These are phyloP conservation scores for Amphilophus citrinellus DNA, from an alignment of 2,113 vertebrate genomes.

Conservation along the genomic window DNA sequence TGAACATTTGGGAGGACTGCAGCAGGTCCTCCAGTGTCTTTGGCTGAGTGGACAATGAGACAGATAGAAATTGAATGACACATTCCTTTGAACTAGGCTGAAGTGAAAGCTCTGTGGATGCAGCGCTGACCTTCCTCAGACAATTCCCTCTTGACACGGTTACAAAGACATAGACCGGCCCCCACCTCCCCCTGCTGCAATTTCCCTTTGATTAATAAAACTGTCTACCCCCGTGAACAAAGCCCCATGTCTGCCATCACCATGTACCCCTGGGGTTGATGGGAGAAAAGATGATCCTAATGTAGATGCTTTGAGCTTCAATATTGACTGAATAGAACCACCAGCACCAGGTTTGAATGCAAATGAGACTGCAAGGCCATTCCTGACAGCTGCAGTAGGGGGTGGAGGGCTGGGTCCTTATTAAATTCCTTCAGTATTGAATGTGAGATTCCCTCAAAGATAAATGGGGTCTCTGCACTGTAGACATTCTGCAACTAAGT, in stretches of 20 bases:
- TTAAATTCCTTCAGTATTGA: conserved; percentile 64
- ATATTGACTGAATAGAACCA: conserved; percentile 71
- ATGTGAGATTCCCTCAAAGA: conserved; percentile 46
- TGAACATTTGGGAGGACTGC: conserved; percentile 13
- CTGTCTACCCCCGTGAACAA: conserved; percentile 65
- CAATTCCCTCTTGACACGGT: conserved; percentile 74
- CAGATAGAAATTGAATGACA: conserved; percentile 72
- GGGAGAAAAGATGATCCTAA: conserved; percentile 75
- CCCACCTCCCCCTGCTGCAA: conserved; percentile 61
- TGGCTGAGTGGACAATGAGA: conserved; percentile 71
- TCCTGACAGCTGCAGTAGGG: conserved; percentile 45
- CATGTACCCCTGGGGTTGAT: conserved; percentile 68
- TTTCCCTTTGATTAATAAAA: conserved; percentile 78
- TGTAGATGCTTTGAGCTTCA: conserved; percentile 68
- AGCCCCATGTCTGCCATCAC: conserved; percentile 57
- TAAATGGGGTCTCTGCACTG: conserved; percentile 26
- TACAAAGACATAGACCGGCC: conserved; percentile 74
- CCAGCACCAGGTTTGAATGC: conserved; percentile 71
- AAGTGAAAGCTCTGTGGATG: conserved; percentile 64
- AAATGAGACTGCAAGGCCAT: conserved; percentile 61
- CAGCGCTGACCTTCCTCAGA: conserved; percentile 71
- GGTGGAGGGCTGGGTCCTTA: conserved; percentile 24
- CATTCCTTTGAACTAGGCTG: conserved; percentile 65
- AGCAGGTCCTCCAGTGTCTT: conserved; percentile 41
- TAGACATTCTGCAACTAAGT: neutral